phyloP scores from a whole-genome alignment of 2,797 vertebrate genomes.

The Ctenopoma multispine region DNA sequence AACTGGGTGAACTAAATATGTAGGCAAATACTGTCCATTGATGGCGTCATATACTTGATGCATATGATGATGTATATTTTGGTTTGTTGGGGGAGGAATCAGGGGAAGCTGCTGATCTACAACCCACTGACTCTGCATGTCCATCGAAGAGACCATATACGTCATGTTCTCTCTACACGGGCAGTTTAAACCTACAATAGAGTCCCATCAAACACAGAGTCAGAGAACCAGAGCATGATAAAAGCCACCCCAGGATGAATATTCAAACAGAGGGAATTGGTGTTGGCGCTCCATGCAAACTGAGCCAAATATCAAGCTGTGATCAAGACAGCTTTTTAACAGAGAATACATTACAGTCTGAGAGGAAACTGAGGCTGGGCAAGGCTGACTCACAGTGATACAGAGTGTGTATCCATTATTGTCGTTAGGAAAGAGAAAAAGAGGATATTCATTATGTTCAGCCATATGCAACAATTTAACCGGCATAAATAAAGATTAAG shows the following conservation, averaged over 20 bases:
- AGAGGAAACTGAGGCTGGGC: conserved; percentile 26
- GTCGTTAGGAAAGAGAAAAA: not conserved
- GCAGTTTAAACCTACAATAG: conserved; percentile 31
- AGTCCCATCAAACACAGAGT: conserved; percentile 56
- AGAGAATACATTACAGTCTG: conserved; percentile 64
- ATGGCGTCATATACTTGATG: no score
- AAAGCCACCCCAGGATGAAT: conserved; percentile 76
- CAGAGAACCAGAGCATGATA: conserved; percentile 55
- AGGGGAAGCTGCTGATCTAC: not conserved
- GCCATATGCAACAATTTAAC: not conserved
- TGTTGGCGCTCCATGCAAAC: conserved; percentile 63
- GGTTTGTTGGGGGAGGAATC: not conserved
- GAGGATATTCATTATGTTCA: not conserved
- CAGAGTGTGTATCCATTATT: not conserved
- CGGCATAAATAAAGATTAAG: not conserved
- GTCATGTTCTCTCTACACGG: not conserved
- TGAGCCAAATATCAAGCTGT: conserved; percentile 69
- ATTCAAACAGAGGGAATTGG: conserved; percentile 75
- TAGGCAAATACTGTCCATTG: no score
- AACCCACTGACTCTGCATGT: conserved; percentile 2
- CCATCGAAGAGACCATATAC: not conserved
- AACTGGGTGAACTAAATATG: no score
- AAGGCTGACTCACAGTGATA: conserved; percentile 15
- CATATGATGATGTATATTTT: not conserved
- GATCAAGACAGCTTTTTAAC: conserved; percentile 72